Conservation (phyloP, 2,113 vertebrate genomes). For the Atrichornis clamosus region DNA sequence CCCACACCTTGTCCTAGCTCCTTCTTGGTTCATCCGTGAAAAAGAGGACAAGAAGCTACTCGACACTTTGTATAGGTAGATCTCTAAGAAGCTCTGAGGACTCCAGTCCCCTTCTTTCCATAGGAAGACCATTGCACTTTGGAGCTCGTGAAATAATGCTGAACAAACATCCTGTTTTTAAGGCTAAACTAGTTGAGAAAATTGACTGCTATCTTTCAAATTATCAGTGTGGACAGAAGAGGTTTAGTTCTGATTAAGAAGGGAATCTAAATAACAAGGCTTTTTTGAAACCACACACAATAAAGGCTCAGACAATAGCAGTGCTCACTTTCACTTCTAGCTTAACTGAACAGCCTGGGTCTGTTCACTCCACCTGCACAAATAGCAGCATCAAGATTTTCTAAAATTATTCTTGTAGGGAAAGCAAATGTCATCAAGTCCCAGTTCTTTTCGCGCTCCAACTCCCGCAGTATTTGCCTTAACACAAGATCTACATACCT, state of each 20-base stretch:
- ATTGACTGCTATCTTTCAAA: constrained; percentile 59
- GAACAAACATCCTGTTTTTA: constrained; percentile 45
- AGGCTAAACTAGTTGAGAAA: constrained; percentile 54
- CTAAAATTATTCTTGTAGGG: constrained; percentile 66
- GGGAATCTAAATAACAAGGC: constrained; percentile 64
- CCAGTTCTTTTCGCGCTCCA: constrained; percentile 51
- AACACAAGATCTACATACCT: constrained; percentile 72
- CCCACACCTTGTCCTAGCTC: constrained; percentile 10
- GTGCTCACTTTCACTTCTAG: constrained; percentile 77
- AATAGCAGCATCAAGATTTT: constrained; percentile 77
- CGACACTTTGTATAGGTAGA: not conserved
- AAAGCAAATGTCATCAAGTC: constrained; percentile 74
- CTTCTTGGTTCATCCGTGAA: constrained; percentile 3
- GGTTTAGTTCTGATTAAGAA: constrained; percentile 49
- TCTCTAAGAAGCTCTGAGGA: constrained; percentile 36
- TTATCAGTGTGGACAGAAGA: constrained; percentile 54
- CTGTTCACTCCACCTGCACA: constrained; percentile 63
- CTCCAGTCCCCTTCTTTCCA: constrained; percentile 1
- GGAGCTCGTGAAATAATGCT: constrained; percentile 41
- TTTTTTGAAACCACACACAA: constrained; percentile 68
- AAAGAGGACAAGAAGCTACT: constrained; percentile 44
- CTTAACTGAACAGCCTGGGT: constrained; percentile 80
- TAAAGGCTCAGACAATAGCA: constrained; percentile 79
- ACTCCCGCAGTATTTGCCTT: constrained; percentile 69
- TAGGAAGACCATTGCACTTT: constrained; percentile 62